Percentiles rank a stretch among this genome's conserved stretches.
phyloP scores from a whole-genome alignment of 2,888 invertebrate genomes.

The Heteropelma amictum region DNA sequence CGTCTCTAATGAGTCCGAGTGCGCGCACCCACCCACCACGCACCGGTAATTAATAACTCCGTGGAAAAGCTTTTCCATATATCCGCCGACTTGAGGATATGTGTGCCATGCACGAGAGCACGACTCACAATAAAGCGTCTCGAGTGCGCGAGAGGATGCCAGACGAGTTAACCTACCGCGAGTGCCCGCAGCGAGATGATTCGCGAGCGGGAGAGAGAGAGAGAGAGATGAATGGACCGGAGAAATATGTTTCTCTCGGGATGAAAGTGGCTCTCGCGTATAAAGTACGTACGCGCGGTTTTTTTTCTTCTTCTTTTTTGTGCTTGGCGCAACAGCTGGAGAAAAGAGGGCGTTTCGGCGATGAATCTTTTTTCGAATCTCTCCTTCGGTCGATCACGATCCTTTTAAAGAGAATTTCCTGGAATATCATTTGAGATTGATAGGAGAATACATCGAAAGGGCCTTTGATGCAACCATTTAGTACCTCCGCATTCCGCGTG shows the following conservation, averaged over 20 bases:
- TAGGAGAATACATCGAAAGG: slow-evolving; percentile 42
- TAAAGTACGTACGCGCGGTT: too few species aligned
- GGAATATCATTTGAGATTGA: slow-evolving; percentile 37
- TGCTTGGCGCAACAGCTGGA: too few species aligned
- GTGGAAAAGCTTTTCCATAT: slow-evolving; percentile 67
- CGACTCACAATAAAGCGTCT: neutral
- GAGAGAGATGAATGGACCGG: too few species aligned
- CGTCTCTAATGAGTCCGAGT: slow-evolving; percentile 62
- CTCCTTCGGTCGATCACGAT: too few species aligned
- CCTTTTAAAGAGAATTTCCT: neutral
- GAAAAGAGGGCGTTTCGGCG: too few species aligned
- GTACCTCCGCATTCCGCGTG: slow-evolving; percentile 13
- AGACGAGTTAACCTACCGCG: slow-evolving; percentile 8
- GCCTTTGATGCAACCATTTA: slow-evolving; percentile 42
- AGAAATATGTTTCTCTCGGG: too few species aligned
- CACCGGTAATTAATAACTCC: slow-evolving; percentile 72
- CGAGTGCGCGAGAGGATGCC: neutral
- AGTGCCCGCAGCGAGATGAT: too few species aligned
- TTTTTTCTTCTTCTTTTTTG: too few species aligned
- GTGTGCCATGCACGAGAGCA: slow-evolving; percentile 7
- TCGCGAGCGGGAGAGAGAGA: too few species aligned
- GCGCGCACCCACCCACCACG: too few species aligned
- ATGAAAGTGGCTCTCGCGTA: too few species aligned
- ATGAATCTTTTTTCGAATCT: too few species aligned
- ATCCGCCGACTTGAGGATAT: slow-evolving; percentile 59